phyloP scores from a whole-genome alignment of 2,888 invertebrate species.

The Sylvicola fuscatus region DNA sequence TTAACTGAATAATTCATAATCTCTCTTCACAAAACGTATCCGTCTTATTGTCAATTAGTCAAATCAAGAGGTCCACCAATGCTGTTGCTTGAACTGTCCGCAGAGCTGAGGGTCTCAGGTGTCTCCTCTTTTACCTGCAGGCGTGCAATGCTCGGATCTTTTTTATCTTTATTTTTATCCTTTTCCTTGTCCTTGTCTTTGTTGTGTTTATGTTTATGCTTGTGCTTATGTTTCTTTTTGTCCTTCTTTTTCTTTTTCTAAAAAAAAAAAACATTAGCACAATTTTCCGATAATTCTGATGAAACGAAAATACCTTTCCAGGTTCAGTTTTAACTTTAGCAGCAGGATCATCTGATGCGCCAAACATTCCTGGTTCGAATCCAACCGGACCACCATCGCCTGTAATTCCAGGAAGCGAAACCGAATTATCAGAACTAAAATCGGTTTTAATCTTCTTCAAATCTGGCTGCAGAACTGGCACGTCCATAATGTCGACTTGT shows the following conservation, averaged over 20 bases:
- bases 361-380: slow-evolving; percentile 72
- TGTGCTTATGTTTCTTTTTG: slow-evolving; percentile 71
- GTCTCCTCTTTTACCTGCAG: slow-evolving; percentile 21
- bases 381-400: slow-evolving; percentile 52
- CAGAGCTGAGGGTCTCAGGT: slow-evolving; percentile 24
- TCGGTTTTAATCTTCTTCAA: slow-evolving; percentile 26
- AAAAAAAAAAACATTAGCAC: slow-evolving; percentile 5
- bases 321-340: slow-evolving; percentile 23
- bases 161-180: slow-evolving; percentile 27
- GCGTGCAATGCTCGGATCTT: slow-evolving; percentile 20
- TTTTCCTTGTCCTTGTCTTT: slow-evolving; percentile 31
- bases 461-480: slow-evolving; percentile 9
- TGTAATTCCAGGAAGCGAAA: slow-evolving; percentile 51
- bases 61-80: slow-evolving; percentile 5
- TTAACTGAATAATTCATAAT: too few relatives aligned
- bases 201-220: slow-evolving; percentile 75
- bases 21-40: too few relatives aligned
- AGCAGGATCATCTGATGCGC: slow-evolving; percentile 29
- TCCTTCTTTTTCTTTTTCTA: slow-evolving; percentile 55
- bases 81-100: slow-evolving; percentile 25
- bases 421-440: slow-evolving; percentile 61
- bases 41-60: too few relatives aligned
- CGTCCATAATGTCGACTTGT: slow-evolving; percentile 3
- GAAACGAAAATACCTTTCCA: slow-evolving; percentile 1
- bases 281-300: slow-evolving; percentile 1